These are phyloP conservation scores for Catharus fuscescens DNA, from an alignment of 2,113 vertebrate species.

Conservation along the genomic window DNA sequence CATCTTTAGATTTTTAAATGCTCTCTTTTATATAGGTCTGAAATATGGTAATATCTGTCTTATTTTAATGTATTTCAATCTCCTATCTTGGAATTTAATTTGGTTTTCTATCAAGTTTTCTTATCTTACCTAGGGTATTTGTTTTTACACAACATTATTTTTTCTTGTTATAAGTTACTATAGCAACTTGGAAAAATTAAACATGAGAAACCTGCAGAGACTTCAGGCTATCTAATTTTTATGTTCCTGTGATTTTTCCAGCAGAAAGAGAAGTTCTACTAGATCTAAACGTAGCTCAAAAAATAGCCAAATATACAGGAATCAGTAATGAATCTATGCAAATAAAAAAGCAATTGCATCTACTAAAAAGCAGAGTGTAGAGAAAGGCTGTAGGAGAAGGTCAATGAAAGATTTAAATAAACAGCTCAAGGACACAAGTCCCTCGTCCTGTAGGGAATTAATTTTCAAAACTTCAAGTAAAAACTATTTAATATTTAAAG, in stretches of 20 bases:
- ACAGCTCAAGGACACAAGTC: neutral
- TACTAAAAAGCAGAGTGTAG: neutral
- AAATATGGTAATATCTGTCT: neutral
- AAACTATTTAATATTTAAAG: neutral
- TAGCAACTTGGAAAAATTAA: neutral
- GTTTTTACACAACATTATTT: neutral
- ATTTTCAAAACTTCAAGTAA: neutral
- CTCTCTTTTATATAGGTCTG: neutral
- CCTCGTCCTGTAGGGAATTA: neutral
- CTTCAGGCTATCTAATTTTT: neutral
- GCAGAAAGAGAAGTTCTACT: neutral
- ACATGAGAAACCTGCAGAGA: neutral
- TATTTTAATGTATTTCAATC: neutral
- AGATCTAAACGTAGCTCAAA: neutral
- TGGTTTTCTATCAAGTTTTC: neutral
- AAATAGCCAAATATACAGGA: neutral
- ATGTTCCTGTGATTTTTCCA: neutral
- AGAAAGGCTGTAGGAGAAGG: neutral
- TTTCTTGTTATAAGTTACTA: neutral
- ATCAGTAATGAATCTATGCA: neutral
- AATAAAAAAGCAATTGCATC: neutral
- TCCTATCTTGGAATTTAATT: neutral
- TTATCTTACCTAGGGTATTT: neutral
- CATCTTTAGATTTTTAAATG: neutral
- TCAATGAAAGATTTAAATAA: neutral